A percentile compares a stretch with the other conserved stretches of the same genome.
phyloP scores from a whole-genome alignment of 2,113 vertebrate species.

The Callopanchax toddi region DNA sequence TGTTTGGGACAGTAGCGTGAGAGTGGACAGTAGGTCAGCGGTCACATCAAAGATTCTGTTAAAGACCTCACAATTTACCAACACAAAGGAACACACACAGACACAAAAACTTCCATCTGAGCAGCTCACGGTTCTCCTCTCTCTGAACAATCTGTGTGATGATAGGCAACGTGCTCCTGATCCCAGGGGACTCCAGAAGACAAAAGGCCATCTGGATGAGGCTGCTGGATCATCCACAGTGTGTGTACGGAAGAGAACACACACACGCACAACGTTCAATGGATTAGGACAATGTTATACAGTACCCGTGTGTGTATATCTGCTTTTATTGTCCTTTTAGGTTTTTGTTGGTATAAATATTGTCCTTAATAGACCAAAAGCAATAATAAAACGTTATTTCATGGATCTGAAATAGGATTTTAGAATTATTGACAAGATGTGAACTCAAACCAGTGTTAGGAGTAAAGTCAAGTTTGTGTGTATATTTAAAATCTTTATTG shows the following conservation, averaged over 20 bases:
- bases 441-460: too few relatives aligned
- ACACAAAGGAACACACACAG: slow-evolving; percentile 22
- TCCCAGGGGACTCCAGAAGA: slow-evolving; percentile 45
- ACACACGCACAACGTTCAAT: not conserved
- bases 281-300: not conserved
- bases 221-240: slow-evolving; percentile 37
- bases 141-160: slow-evolving; percentile 56
- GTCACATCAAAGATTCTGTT: slow-evolving; percentile 65
- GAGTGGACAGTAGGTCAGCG: slow-evolving; percentile 58
- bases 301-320: not conserved
- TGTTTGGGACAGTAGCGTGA: slow-evolving; percentile 56
- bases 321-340: not conserved
- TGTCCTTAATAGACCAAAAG: too few relatives aligned
- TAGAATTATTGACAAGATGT: too few relatives aligned
- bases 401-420: too few relatives aligned
- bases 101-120: slow-evolving; percentile 26
- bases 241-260: not conserved
- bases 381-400: too few relatives aligned
- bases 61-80: slow-evolving; percentile 22
- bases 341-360: not conserved
- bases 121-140: slow-evolving; percentile 13
- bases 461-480: too few relatives aligned
- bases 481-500: too few relatives aligned
- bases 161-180: slow-evolving; percentile 29
- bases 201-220: slow-evolving; percentile 63